A percentile compares a stretch with the other conserved stretches of the same genome.
Conservation (phyloP, 2,113 vertebrate species). For the Sula dactylatra region DNA sequence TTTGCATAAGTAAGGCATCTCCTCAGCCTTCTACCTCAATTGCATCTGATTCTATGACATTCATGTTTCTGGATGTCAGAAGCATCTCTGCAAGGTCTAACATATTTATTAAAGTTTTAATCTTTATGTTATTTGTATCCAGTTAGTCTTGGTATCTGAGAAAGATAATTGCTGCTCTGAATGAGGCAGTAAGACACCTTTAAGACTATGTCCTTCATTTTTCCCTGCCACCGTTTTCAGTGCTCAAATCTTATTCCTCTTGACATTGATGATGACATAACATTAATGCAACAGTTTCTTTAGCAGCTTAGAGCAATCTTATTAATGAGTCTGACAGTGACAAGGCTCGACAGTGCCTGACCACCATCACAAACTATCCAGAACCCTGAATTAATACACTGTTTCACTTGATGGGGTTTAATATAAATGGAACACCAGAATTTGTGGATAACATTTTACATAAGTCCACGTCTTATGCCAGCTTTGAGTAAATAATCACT, state of each 20-base stretch:
- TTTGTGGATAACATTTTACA: not conserved
- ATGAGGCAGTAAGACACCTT: not conserved
- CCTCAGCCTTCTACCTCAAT: not conserved
- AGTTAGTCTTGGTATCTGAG: not conserved
- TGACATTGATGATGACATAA: not conserved
- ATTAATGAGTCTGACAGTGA: not conserved
- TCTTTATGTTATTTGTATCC: not conserved
- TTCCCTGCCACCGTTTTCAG: not conserved
- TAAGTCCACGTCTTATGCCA: not conserved
- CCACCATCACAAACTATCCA: not conserved
- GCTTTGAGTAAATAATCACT: not conserved
- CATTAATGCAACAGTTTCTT: not conserved
- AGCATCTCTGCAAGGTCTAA: not conserved
- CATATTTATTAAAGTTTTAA: not conserved
- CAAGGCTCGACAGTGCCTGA: not conserved
- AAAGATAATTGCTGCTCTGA: not conserved
- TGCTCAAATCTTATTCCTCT: not conserved
- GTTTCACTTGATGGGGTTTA: not conserved
- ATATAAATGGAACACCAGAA: not conserved
- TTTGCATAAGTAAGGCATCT: fast-evolving
- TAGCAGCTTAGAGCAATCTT: conserved; percentile 1
- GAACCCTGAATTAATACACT: not conserved
- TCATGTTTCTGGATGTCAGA: not conserved
- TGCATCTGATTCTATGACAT: not conserved
- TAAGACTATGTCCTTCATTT: not conserved